Evolutionary conservation across 1,140 invertebrate species (phyloP), one percentile per base, ranked within the genome.

Genomic region (Ips nitidus): DNA sequence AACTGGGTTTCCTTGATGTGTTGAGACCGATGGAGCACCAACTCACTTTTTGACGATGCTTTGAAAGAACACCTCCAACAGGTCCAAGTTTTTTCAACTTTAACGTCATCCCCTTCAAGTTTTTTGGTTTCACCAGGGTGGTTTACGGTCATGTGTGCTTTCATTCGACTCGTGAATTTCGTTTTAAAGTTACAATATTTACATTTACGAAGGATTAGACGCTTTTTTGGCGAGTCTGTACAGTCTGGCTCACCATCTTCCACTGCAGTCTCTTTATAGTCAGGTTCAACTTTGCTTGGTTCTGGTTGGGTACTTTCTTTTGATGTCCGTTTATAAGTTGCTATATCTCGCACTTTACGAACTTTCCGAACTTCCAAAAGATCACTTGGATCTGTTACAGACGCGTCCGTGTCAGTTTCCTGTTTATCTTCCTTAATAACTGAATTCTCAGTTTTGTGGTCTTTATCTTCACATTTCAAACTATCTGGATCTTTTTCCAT

Each of bases 131-230:
- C 37, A 4, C 40, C 40, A 2, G 8, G 43, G 41, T 69, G 66
- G 40, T 61, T 41, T 36, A 22, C 6, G 6, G 66, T 62, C 45
- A 53, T 69, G 47, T 69, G 66, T 3, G 52, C 58, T 41, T 69
- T 69, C 47, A 61, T 61, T n/a, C 64, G n/a, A n/a, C 64, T 66
- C 7, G 22, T 36, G 42, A 60, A 69, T 56, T 60, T 69, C 2
- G 66, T 69, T 52, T 69, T 69, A 55, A 69, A 69, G 4, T 53
- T 42, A 50, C 66, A 69, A 5, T 37, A 1, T 53, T 62, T 69
- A 40, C 66, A 69, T 61, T 53, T 55, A 8, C 22, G 42, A 50
- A 52, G 45, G 22, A 50, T 40, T 37, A 61, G 59, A 36, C 47
- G 62, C 8, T 55, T 52, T 65, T 56, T 65, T 38, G 62, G 47